Conservation (phyloP, 2,113 vertebrate genomes). For the Notechis scutatus region DNA sequence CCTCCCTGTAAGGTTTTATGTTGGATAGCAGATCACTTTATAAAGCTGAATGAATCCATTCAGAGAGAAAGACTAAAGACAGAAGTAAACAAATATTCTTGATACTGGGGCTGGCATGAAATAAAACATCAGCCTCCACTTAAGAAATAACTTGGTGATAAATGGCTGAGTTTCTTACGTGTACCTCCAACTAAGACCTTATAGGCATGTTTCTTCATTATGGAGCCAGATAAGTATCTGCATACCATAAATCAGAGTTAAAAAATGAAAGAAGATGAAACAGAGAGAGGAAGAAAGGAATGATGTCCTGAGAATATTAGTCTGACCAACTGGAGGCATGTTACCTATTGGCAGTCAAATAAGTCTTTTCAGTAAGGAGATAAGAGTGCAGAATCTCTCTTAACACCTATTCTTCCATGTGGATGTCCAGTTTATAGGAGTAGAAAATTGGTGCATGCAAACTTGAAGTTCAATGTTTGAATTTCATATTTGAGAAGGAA, state of each 20-base stretch:
- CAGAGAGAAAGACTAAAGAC: not conserved
- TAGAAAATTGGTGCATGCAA: not conserved
- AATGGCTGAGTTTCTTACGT: not conserved
- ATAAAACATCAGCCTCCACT: not conserved
- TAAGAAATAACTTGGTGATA: not conserved
- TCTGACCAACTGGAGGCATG: not conserved
- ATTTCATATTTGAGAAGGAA: no score
- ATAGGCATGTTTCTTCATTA: not conserved
- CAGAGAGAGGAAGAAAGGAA: not conserved
- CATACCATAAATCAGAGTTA: not conserved
- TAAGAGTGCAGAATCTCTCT: not conserved
- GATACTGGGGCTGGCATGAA: not conserved
- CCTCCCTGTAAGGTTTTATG: not conserved
- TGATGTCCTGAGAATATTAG: not conserved
- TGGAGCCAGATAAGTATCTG: not conserved
- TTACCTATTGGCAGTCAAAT: not conserved
- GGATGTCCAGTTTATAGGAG: not conserved
- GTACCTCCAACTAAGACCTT: not conserved
- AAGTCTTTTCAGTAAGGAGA: not conserved
- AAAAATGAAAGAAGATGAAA: not conserved
- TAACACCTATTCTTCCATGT: not conserved
- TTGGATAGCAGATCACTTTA: not conserved
- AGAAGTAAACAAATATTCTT: not conserved
- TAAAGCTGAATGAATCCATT: not conserved
- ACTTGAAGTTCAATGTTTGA: not conserved